Evolutionary conservation across 1,140 invertebrate species (phyloP), one percentile per base, ranked within the genome.

Genomic region (Himalopsyche phryganea): DNA sequence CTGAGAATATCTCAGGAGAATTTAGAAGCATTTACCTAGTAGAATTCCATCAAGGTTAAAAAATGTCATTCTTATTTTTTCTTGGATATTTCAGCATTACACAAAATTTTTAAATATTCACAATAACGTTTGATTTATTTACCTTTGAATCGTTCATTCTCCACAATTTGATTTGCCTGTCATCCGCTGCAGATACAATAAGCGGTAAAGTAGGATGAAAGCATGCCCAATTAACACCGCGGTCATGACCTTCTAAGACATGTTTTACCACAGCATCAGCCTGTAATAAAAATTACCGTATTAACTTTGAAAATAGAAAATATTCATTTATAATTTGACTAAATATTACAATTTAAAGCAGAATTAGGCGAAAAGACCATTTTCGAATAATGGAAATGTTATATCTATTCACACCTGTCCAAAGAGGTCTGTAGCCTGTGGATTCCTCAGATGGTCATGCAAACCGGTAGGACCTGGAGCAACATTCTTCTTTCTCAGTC

Each of bases 201-300:
- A 99, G 75, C 0, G 97, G 96, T 63, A 98, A 78, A 9, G 89
- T 91, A 1, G 94, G 93, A 79, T 99, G 97, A 76, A 99, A 99
- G 45, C 86, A 83, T 0, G 94, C 96, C 97, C 97, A 99, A 76
- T 99, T 99, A 0, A 99, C 97, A 13, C 97, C 96, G 50, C 95
- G 83, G 72, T 97, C 94, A 71, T 98, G 95, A 1, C 96, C 97
- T 76, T 99, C 97, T 0, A 99, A 72, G 11, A 99, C 95, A 78
- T 98, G 95, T 67, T 98, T 98, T 0, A 99, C 97, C 15, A 98
- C 88, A 17, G 94, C 96, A 81, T 99, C 97, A 7, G 96, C 91
- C 76, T 94, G 87, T 0, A 32, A 38, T 11, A 47, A 40, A n/a
- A 40, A n/a, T n/a, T n/a, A n/a, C n/a, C n/a, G n/a, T n/a, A n/a